These are phyloP conservation scores for Typhlichthys eigenmanni DNA, from an alignment of 2,797 vertebrate species.

Conservation along the genomic window DNA sequence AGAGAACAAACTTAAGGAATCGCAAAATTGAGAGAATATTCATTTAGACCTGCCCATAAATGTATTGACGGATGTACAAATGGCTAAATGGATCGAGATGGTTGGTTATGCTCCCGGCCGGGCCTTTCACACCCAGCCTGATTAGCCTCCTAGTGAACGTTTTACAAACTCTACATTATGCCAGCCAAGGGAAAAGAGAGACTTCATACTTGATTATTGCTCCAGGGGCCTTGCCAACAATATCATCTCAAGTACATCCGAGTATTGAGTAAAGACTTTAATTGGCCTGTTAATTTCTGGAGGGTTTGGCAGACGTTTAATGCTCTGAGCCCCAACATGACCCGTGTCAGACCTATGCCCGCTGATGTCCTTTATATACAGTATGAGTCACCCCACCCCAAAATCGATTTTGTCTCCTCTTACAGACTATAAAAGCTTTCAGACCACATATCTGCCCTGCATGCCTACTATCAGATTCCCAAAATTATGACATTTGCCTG, in stretches of 20 bases:
- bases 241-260: too few species aligned
- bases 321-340: slow-evolving; percentile 44
- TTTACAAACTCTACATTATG: too few species aligned
- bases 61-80: too few species aligned
- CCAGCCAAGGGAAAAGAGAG: too few species aligned
- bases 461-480: slow-evolving; percentile 52
- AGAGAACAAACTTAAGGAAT: slow-evolving; percentile 5
- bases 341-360: slow-evolving; percentile 49
- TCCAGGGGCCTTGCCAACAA: too few species aligned
- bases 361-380: slow-evolving; percentile 59
- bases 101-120: too few species aligned
- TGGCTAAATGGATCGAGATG: too few species aligned
- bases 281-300: slow-evolving; percentile 55
- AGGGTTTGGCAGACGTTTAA: slow-evolving; percentile 49
- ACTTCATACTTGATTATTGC: too few species aligned
- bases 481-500: slow-evolving; percentile 48
- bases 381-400: slow-evolving; percentile 40
- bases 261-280: slow-evolving; percentile 27
- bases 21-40: not conserved
- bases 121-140: too few species aligned
- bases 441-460: slow-evolving; percentile 41
- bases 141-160: too few species aligned
- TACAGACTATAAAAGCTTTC: slow-evolving; percentile 57
- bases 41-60: too few species aligned
- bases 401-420: slow-evolving; percentile 65